phyloP scores from a whole-genome alignment of 2,888 invertebrate genomes.

The Ellobium chinense region DNA sequence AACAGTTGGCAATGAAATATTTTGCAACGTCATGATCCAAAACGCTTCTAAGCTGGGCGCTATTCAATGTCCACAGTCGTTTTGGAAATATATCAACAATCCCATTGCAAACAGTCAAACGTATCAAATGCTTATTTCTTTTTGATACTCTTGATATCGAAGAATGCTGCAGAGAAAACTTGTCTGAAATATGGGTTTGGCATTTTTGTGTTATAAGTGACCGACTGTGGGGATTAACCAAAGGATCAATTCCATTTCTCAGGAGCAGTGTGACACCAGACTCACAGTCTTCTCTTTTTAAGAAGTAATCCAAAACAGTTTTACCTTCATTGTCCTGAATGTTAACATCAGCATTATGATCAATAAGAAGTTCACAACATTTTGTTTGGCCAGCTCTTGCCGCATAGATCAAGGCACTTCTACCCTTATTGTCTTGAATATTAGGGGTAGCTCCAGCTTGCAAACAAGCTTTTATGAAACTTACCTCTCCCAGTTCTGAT shows the following conservation, averaged over 20 bases:
- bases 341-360: slow-evolving; percentile 1
- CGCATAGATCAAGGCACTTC: too few relatives aligned
- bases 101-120: not conserved
- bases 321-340: slow-evolving; percentile 5
- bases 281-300: not conserved
- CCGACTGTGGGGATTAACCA: not conserved
- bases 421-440: too few relatives aligned
- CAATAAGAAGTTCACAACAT: too few relatives aligned
- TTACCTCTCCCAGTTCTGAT: too few relatives aligned
- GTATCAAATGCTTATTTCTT: slow-evolving; percentile 4
- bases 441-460: too few relatives aligned
- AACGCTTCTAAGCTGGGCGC: not conserved
- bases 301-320: not conserved
- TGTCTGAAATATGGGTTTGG: not conserved
- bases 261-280: not conserved
- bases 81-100: not conserved
- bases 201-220: slow-evolving; percentile 1
- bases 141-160: too few relatives aligned
- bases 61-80: not conserved
- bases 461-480: too few relatives aligned
- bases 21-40: too few relatives aligned
- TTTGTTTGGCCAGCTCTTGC: too few relatives aligned
- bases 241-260: not conserved
- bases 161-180: not conserved
- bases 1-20: slow-evolving; percentile 19